Percentiles rank a stretch among this genome's conserved stretches.
Evolutionary conservation across 2,797 vertebrate genomes (phyloP).

Genomic region (Ciconia nigra): DNA sequence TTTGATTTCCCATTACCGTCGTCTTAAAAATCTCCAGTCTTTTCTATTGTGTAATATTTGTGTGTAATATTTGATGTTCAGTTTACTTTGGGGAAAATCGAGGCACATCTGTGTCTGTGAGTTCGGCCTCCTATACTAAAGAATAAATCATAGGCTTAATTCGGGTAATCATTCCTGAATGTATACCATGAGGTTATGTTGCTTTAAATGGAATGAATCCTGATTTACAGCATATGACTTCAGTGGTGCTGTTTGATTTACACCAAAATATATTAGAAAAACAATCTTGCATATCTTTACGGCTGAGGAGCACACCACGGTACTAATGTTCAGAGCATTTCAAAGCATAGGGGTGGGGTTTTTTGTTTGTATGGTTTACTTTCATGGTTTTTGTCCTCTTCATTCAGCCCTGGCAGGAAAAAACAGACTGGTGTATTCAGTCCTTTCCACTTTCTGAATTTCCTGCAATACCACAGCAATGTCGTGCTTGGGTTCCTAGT

Average conservation of each 20-base stretch:
- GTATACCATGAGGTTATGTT: not conserved
- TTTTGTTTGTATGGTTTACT: not conserved
- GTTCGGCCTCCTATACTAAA: not conserved
- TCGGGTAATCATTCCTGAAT: not conserved
- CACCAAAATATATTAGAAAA: not conserved
- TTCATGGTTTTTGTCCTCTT: not conserved
- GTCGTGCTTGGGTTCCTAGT: not conserved
- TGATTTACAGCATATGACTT: not conserved
- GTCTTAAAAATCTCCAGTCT: not conserved
- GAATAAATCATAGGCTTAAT: not conserved
- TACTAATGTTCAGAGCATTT: not conserved
- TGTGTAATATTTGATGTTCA: not conserved
- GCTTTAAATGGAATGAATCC: not conserved
- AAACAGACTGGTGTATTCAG: not conserved
- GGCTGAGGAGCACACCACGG: not conserved
- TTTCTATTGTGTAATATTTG: too few relatives aligned
- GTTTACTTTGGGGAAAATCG: not conserved
- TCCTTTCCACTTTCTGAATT: not conserved
- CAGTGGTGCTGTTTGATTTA: not conserved
- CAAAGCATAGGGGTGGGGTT: not conserved
- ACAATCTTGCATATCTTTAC: not conserved
- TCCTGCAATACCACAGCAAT: not conserved
- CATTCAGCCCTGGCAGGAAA: not conserved
- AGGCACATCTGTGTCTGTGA: rapidly evolving
- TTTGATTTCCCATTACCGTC: not conserved